These are phyloP conservation scores for Macrochelys suwanniensis DNA, from an alignment of 2,797 vertebrate species.

Conservation along the genomic window DNA sequence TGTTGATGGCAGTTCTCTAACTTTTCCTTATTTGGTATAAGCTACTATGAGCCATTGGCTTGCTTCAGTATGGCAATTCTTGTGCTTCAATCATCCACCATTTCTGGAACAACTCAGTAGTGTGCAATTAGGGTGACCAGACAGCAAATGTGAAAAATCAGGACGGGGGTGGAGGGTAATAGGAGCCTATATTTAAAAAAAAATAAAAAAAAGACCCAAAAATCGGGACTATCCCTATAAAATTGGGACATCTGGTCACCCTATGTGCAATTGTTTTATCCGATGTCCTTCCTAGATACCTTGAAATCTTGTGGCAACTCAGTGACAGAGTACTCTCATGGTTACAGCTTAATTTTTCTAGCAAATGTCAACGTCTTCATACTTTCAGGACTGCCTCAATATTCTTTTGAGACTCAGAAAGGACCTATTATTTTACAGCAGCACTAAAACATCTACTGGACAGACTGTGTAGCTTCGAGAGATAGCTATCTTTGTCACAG, in stretches of 20 bases:
- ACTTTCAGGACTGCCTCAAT: background rate
- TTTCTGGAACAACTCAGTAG: background rate
- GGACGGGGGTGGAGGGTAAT: too few species aligned
- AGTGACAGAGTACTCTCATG: background rate
- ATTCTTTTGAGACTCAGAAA: background rate
- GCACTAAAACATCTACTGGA: background rate
- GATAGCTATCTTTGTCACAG: background rate
- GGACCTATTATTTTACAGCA: background rate
- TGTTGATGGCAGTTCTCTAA: background rate
- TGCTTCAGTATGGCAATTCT: background rate
- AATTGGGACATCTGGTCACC: too few species aligned
- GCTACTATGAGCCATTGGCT: background rate
- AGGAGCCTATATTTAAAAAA: too few species aligned
- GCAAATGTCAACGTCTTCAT: background rate
- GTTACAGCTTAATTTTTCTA: background rate
- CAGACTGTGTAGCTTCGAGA: rapidly evolving
- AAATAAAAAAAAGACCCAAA: too few species aligned
- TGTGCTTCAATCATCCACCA: background rate
- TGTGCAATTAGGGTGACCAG: background rate
- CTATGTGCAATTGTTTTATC: background rate
- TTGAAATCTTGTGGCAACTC: background rate
- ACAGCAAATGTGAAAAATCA: too few species aligned
- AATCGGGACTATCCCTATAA: too few species aligned
- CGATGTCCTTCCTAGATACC: background rate
- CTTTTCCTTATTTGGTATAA: background rate